A percentile compares a stretch with the other conserved stretches of the same genome.
Conservation (phyloP, 2,113 vertebrate genomes). For the Tamias sibiricus region DNA sequence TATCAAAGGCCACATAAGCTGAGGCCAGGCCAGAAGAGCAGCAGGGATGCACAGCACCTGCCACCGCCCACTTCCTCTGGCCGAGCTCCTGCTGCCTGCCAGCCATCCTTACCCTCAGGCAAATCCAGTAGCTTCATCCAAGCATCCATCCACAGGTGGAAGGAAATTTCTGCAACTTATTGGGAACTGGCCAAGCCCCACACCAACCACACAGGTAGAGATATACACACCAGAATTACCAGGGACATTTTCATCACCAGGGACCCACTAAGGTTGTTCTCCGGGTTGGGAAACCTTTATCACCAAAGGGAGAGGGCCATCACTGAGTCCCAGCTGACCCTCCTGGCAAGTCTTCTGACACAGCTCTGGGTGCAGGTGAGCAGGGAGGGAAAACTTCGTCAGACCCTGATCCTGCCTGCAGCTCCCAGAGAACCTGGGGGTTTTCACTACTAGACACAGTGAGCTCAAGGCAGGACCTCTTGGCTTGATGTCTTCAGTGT, state of each 20-base stretch:
- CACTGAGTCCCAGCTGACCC: neutral
- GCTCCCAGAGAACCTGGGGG: neutral
- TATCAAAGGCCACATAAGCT: too few relatives aligned
- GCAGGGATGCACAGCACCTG: too few relatives aligned
- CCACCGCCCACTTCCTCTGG: neutral
- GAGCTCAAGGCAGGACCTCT: neutral
- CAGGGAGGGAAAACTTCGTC: neutral
- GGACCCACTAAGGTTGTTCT: neutral
- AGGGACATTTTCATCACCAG: neutral
- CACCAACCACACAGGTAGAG: neutral
- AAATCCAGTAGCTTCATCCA: constrained; percentile 86
- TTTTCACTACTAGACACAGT: neutral
- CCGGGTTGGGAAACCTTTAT: neutral
- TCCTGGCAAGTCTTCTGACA: neutral
- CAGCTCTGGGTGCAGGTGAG: neutral
- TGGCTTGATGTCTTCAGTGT: neutral
- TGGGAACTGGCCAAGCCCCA: neutral
- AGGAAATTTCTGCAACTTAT: constrained; percentile 76
- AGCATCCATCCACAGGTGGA: constrained; percentile 86
- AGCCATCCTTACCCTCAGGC: constrained; percentile 80
- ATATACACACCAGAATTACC: neutral
- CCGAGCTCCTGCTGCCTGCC: constrained; percentile 87
- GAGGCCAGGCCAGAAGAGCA: too few relatives aligned
- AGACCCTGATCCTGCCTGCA: too few relatives aligned
- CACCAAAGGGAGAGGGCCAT: neutral